Percentiles rank a stretch among this genome's conserved stretches.
Evolutionary conservation across 2,113 vertebrate species (phyloP).

Genomic region (Isurus oxyrinchus): DNA sequence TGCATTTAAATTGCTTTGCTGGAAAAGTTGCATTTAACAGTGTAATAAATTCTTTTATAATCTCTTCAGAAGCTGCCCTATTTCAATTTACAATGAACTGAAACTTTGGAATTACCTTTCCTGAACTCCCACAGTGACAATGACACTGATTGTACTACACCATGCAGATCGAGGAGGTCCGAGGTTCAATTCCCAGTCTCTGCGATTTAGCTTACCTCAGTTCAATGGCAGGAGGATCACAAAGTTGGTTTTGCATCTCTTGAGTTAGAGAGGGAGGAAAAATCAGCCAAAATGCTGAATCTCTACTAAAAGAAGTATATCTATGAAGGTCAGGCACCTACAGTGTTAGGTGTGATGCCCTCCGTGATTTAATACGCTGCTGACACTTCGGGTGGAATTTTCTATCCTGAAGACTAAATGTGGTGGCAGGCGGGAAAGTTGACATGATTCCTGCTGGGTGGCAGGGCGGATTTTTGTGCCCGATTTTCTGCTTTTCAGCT

Average conservation of each 20-base stretch:
- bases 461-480: no score
- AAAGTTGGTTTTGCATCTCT: background rate
- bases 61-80: slow-evolving; percentile 24
- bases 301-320: background rate
- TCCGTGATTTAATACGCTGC: background rate
- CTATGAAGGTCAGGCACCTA: background rate
- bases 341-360: background rate
- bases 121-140: background rate
- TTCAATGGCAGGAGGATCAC: background rate
- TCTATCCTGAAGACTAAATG: no score
- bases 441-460: no score
- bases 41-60: slow-evolving; percentile 37
- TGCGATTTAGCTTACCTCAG: background rate
- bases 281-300: background rate
- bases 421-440: no score
- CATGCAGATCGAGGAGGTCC: background rate
- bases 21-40: slow-evolving; percentile 38
- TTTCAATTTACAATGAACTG: slow-evolving; percentile 33
- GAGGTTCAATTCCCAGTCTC: background rate
- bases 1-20: slow-evolving; percentile 52
- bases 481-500: no score
- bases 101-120: slow-evolving; percentile 24
- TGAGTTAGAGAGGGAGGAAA: background rate
- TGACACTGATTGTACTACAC: background rate
- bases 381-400: background rate